Conservation (phyloP, 37 sponge, comb jelly and placozoan genomes). For the Mnemiopsis leidyi region DNA sequence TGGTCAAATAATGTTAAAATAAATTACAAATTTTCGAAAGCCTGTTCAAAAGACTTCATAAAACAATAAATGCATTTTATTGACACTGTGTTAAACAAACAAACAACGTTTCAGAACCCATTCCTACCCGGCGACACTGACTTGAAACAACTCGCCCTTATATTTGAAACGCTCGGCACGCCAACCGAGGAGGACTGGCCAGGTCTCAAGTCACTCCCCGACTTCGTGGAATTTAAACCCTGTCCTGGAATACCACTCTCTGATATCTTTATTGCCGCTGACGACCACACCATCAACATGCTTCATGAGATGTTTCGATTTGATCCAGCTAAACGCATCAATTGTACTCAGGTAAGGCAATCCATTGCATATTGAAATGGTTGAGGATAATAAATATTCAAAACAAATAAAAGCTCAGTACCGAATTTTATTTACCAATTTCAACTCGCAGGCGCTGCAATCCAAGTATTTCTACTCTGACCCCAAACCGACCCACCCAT, state of each 20-base stretch:
- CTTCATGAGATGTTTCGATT: slow-evolving; percentile 73
- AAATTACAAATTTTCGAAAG: no score
- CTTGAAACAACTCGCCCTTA: slow-evolving; percentile 83
- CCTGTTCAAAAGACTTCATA: no score
- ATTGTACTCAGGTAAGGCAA: slow-evolving; percentile 69
- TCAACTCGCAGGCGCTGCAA: slow-evolving; percentile 15
- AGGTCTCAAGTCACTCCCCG: slow-evolving; percentile 80
- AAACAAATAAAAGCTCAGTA: no score
- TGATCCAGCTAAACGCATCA: slow-evolving; percentile 77
- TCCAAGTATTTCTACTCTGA: slow-evolving; percentile 56
- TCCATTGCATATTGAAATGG: background rate
- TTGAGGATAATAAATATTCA: no score
- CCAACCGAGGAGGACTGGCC: slow-evolving; percentile 90
- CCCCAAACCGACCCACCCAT: slow-evolving; percentile 46
- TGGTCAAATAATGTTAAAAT: no score
- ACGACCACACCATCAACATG: slow-evolving; percentile 78
- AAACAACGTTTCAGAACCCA: slow-evolving; percentile 72
- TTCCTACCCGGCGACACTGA: slow-evolving; percentile 93
- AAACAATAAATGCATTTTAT: no score
- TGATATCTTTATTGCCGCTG: slow-evolving; percentile 88
- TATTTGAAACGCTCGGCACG: slow-evolving; percentile 91
- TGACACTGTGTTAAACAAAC: no score
- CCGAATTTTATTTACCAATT: no score
- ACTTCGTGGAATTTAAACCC: slow-evolving; percentile 80
- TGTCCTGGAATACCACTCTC: slow-evolving; percentile 74